Evolutionary conservation across 1,140 invertebrate genomes (phyloP), one percentile per base, ranked within the genome.

Genomic region (Ceratitis capitata): DNA sequence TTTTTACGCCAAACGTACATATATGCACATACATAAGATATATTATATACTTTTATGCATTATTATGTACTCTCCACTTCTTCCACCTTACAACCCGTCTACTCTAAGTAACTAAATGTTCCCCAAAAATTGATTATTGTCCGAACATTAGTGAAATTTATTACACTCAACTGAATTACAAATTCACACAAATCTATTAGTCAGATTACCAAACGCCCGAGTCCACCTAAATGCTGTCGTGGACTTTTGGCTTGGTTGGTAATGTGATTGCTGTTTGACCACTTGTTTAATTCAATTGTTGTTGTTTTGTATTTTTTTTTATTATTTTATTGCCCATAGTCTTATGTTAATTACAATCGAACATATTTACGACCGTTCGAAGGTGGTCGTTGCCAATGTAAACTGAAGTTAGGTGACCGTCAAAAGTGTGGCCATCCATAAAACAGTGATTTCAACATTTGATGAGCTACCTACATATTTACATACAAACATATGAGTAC

Each of bases 131-230:
- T 69, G 61, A 69, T 69, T 69, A 69, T 69, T 69, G 32, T 19
- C 29, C 12, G 32, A 35, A 69, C 16, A 39, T 69, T 69, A 69
- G 32, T 69, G 29, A 69, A 82, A 82, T 82, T 82, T 82, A 82
- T 82, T 82, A 47, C 74, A 82, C 74, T 49, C 49, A 82, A 82
- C 78, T 47, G 49, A 82, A 82, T 82, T 82, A 82, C 61, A 53
- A 53, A 53, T 69, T 29, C 58, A 61, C 29, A 61, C 58, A 61
- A 29, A 61, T 16, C 23, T 61, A 56, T 56, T 56, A 23, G 14
- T 23, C 23, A 19, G 23, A 56, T 56, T 56, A n/a, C n/a, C 51
- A 56, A 56, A 23, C 23, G 23, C 10, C n/a, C 19, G 23, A 56
- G 5, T n/a, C 1, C n/a, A 56, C 10, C n/a, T 19, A 56, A 56